Evolutionary conservation across 2,888 invertebrate genomes (phyloP).

Genomic region (Zygothrica quintamaculata): DNA sequence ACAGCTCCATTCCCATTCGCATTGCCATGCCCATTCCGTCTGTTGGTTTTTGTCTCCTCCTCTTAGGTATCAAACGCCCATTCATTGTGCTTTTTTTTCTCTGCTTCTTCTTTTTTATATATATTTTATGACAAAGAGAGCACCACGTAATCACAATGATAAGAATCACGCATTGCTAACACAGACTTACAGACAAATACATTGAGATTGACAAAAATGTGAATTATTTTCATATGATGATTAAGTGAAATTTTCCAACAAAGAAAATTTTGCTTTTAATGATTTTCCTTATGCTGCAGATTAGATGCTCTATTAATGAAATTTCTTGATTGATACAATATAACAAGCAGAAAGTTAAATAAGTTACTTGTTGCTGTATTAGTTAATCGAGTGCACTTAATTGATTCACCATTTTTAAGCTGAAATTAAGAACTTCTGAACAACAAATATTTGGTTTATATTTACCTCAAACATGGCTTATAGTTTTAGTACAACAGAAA

Average conservation of each 20-base stretch:
- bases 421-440: too few relatives aligned
- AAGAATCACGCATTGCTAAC: conserved; percentile 63
- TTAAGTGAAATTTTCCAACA: conserved; percentile 53
- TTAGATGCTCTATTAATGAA: conserved; percentile 19
- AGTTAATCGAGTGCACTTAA: too few relatives aligned
- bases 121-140: conserved; percentile 70
- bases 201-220: conserved; percentile 42
- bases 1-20: conserved; percentile 12
- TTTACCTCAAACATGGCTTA: too few relatives aligned
- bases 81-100: conserved; percentile 46
- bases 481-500: too few relatives aligned
- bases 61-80: conserved; percentile 15
- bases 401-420: too few relatives aligned
- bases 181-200: conserved; percentile 46
- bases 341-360: too few relatives aligned
- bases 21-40: neutral
- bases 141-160: conserved; percentile 76
- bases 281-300: neutral
- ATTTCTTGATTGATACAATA: too few relatives aligned
- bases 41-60: neutral
- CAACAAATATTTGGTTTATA: too few relatives aligned
- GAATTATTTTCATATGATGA: conserved; percentile 59
- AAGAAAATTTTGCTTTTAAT: too few relatives aligned
- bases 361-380: too few relatives aligned
- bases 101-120: too few relatives aligned